Evolutionary conservation across 2,888 invertebrate genomes (phyloP).

Genomic region (Tribolium freemani): DNA sequence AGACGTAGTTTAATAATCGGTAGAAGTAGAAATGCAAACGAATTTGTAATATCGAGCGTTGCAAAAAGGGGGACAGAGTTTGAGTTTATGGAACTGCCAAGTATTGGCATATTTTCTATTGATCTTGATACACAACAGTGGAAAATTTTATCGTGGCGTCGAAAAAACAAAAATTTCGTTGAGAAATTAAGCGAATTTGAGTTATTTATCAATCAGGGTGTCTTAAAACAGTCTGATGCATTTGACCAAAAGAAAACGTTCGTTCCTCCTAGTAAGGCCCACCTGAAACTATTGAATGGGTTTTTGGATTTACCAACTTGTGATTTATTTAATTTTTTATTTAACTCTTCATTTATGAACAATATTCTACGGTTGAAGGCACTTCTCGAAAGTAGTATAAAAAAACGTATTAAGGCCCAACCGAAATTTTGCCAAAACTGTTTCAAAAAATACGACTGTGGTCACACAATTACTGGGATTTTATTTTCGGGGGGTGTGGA

Average conservation of each 20-base stretch:
- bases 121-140: constrained; percentile 66
- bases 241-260: not conserved
- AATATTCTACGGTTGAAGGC: constrained; percentile 69
- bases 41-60: constrained; percentile 71
- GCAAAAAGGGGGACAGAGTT: constrained; percentile 72
- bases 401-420: constrained; percentile 73
- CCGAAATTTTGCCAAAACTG: constrained; percentile 77
- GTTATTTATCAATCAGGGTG: constrained; percentile 58
- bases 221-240: constrained; percentile 16
- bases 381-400: constrained; percentile 74
- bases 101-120: constrained; percentile 73
- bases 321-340: constrained; percentile 18
- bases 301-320: constrained; percentile 51
- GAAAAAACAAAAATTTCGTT: constrained; percentile 61
- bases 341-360: constrained; percentile 41
- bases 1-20: constrained; percentile 85
- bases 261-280: constrained; percentile 44
- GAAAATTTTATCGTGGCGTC: constrained; percentile 67
- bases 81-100: constrained; percentile 74
- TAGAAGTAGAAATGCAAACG: constrained; percentile 62
- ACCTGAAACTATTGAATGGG: constrained; percentile 49
- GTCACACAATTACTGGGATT: constrained; percentile 70
- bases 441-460: constrained; percentile 63
- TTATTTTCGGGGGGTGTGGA: constrained; percentile 98
- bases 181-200: constrained; percentile 63